Evolutionary conservation across 2,888 invertebrate species (phyloP).

Genomic region (Drosophila demipolita): DNA sequence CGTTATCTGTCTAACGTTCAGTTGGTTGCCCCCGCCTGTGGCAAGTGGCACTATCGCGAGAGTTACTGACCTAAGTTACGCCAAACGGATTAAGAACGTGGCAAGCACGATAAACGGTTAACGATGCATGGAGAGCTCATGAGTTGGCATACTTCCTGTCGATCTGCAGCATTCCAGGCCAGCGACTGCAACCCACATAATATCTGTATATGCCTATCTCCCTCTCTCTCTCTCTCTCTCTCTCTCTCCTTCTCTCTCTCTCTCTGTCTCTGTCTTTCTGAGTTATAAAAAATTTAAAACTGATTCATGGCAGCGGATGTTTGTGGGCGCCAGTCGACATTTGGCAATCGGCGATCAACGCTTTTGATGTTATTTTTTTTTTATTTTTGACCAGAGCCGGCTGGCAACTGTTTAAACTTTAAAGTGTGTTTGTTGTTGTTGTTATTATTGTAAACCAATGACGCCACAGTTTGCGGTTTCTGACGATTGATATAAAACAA

Average conservation of each 20-base stretch:
- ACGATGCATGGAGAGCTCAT: slow-evolving; percentile 7
- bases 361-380: slow-evolving; percentile 40
- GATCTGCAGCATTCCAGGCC: slow-evolving; percentile 46
- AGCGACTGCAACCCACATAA: slow-evolving; percentile 32
- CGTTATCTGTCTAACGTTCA: not conserved
- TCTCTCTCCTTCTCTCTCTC: slow-evolving; percentile 3
- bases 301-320: slow-evolving; percentile 69
- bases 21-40: not conserved
- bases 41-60: slow-evolving; percentile 26
- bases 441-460: slow-evolving; percentile 21
- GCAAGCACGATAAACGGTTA: slow-evolving; percentile 11
- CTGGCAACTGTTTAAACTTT: slow-evolving; percentile 33
- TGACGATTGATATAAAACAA: slow-evolving; percentile 69
- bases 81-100: slow-evolving; percentile 55
- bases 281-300: slow-evolving; percentile 30
- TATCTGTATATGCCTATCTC: not conserved
- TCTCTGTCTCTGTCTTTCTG: slow-evolving; percentile 23
- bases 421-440: not conserved
- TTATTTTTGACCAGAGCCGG: slow-evolving; percentile 52
- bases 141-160: slow-evolving; percentile 54
- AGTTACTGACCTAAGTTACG: slow-evolving; percentile 76
- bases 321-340: slow-evolving; percentile 68
- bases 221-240: not conserved
- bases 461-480: slow-evolving; percentile 51
- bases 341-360: slow-evolving; percentile 54